These are phyloP conservation scores for Megamerina dolium DNA, from an alignment of 2,888 invertebrate genomes.

Conservation along the genomic window DNA sequence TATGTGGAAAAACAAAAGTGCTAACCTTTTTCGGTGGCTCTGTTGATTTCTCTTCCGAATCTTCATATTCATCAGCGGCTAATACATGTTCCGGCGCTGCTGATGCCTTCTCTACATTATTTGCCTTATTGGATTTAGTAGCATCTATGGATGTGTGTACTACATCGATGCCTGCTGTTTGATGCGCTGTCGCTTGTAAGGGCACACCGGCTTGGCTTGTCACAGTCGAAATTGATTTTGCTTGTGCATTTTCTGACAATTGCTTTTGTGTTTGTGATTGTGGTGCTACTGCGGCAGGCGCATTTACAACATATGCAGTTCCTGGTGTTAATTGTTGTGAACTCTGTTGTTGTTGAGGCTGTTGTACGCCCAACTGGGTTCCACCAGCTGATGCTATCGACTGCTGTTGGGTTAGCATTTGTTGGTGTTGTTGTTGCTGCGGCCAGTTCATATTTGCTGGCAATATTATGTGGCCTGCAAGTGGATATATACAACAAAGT, in stretches of 20 bases:
- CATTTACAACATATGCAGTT: conserved; percentile 8
- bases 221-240: background rate
- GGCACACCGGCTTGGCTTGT: background rate
- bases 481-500: background rate
- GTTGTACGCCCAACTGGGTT: conserved; percentile 3
- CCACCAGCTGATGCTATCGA: conserved; percentile 17
- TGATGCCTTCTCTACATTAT: too few species aligned
- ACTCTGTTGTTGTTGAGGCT: conserved; percentile 3
- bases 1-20: too few species aligned
- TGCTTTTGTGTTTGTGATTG: conserved; percentile 6
- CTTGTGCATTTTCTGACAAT: conserved; percentile 3
- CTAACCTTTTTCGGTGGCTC: conserved; percentile 41
- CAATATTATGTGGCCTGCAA: conserved; percentile 13
- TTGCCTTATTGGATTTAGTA: background rate
- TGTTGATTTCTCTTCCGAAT: conserved; percentile 39
- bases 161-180: conserved; percentile 22
- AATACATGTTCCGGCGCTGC: too few species aligned
- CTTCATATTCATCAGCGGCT: conserved; percentile 35
- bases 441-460: conserved; percentile 34
- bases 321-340: conserved; percentile 10
- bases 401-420: conserved; percentile 15
- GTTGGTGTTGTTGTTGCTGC: conserved; percentile 16
- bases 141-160: conserved; percentile 1
- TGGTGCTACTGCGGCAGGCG: conserved; percentile 5
- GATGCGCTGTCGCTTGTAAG: background rate